A percentile compares a stretch with the other conserved stretches of the same genome.
Conservation (phyloP, 1,140 invertebrate genomes). For the Atta cephalotes region DNA sequence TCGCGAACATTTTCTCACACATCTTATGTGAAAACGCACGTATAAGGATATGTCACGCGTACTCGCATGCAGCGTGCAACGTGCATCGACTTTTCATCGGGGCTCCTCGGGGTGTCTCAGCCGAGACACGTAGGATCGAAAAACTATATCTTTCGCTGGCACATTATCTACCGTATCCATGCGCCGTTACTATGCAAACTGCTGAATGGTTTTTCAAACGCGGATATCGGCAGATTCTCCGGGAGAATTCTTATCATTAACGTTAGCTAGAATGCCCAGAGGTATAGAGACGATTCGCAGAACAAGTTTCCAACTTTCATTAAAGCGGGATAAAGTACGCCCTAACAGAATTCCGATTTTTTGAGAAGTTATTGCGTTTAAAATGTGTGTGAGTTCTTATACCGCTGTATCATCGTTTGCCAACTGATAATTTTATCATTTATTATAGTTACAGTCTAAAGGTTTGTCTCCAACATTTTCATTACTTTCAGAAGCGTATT, state of each 20-base stretch:
- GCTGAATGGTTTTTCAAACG: conserved; percentile 8
- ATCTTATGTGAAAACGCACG: not conserved
- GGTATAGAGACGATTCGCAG: not conserved
- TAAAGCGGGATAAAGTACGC: not conserved
- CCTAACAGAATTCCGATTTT: not conserved
- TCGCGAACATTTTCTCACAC: not conserved
- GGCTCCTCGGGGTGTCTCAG: not conserved
- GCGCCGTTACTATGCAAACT: conserved; percentile 27
- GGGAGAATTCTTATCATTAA: conserved; percentile 31
- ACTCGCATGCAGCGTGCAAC: not conserved
- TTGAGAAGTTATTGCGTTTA: conserved; percentile 18
- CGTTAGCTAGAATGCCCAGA: not conserved
- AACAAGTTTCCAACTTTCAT: conserved; percentile 13
- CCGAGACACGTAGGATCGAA: conserved; percentile 11
- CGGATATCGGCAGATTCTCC: conserved; percentile 5
- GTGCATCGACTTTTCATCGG: conserved; percentile 18
- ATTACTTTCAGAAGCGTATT: conserved; percentile 2
- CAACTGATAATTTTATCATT: conserved; percentile 5
- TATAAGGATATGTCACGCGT: not conserved
- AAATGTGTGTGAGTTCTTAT: not conserved
- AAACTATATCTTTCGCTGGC: conserved; percentile 9
- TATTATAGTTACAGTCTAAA: conserved; percentile 20
- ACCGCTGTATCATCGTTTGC: not conserved
- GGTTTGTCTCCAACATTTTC: not conserved
- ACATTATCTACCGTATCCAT: conserved; percentile 33